A percentile compares a stretch with the other conserved stretches of the same genome.
Conservation (phyloP, 35 echinoderm and acorn worm species). For the Lytechinus variegatus region DNA sequence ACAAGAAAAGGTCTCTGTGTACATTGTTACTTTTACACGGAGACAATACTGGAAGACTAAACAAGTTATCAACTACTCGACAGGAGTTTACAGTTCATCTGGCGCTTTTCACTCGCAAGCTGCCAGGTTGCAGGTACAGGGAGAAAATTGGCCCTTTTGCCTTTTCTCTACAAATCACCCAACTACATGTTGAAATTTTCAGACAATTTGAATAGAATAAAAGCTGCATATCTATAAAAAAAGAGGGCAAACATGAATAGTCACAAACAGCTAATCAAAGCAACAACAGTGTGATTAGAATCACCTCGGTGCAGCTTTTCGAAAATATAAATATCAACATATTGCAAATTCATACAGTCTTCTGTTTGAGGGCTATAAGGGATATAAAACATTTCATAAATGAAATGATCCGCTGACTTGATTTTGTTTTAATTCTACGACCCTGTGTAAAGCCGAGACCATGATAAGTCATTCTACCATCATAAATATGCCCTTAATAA, state of each 20-base stretch:
- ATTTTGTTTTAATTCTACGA: background rate
- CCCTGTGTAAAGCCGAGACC: background rate
- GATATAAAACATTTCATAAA: background rate
- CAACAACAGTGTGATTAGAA: background rate
- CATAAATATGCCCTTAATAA: background rate
- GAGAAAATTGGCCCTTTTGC: background rate
- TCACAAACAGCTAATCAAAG: conserved; percentile 9
- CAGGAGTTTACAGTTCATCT: background rate
- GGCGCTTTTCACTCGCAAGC: background rate
- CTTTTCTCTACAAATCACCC: background rate
- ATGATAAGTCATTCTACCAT: background rate
- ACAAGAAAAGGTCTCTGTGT: conserved; percentile 36
- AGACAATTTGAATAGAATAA: background rate
- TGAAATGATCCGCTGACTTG: background rate
- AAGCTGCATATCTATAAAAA: background rate
- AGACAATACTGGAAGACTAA: conserved; percentile 40
- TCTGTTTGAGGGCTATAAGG: background rate
- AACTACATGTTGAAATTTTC: background rate
- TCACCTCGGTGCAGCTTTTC: background rate
- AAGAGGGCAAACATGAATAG: background rate
- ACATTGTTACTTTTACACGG: conserved; percentile 8
- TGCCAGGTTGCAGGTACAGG: background rate
- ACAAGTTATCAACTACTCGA: conserved; percentile 39
- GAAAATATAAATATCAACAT: conserved; percentile 7
- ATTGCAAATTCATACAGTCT: conserved; percentile 6